Evolutionary conservation across 2,113 vertebrate species (phyloP), one percentile per base, ranked within the genome.

Genomic region (Rhinoptilus africanus): DNA sequence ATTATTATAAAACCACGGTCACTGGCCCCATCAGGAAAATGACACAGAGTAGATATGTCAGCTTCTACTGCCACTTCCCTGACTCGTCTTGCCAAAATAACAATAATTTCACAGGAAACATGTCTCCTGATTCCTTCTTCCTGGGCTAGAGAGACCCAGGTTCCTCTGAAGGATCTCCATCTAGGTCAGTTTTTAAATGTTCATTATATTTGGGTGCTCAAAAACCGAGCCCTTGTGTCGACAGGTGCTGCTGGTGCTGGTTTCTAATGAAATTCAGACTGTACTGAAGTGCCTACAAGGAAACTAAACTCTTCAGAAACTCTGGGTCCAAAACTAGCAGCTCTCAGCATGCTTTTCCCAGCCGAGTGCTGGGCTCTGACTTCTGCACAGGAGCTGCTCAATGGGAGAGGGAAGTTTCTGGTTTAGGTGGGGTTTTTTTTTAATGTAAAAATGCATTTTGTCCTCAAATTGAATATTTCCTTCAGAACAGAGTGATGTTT

Each of bases 381-480:
- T 60, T 54, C 77, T 35, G n/a, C 2, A 1, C 35, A 73, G 63
- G 63, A 96, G 34, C 93, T 87, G 51, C 78, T 88, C 50, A 45
- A 3, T 50, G 32, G 76, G n/a, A 95, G 63, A 69, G 24, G 47
- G 47, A 91, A 91, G n/a, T 45, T 92, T 66, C 83, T 91, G 50
- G 26, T 59, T 93, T 30, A 59, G 54, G 14, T 0, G 34, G 12
- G 8, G 6, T 22, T 48, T 20, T 82, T 76, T 88, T 51, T 45
- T 26, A 54, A 57, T 63, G 37, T 60, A 67, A 81, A 82, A 93
- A 83, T n/a, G 24, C 2, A 4, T 62, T 93, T 89, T 96, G 60
- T 93, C 60, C 84, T 87, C 80, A 81, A 94, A 95, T 92, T 80
- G 86, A 96, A 68, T 50, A 56, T 93, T 92, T 95, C 93, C 95